Evolutionary conservation across 2,113 vertebrate species (phyloP), one percentile per base, ranked within the genome.

Genomic region (Phalacrocorax carbo): DNA sequence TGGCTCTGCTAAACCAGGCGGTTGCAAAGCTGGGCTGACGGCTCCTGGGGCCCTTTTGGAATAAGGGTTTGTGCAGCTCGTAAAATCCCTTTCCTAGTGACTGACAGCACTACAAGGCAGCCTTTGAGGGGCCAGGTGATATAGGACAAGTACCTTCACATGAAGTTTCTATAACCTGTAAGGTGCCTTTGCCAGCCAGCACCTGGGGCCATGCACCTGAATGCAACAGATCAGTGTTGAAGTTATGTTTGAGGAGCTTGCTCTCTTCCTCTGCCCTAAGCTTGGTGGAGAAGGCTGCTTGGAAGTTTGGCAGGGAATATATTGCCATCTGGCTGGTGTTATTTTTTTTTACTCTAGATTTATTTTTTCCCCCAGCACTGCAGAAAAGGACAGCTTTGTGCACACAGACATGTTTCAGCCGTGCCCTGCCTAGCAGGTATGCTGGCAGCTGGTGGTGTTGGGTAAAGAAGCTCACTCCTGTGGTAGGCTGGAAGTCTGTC

Each of bases 251-350:
- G 57, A 86, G 79, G 52, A 92, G 86, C 36, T 93, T 88, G 58
- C 18, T 79, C 7, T 71, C 32, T 76, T 64, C 70, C 76, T 77
- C 70, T 85, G 61, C 55, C 58, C 54, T 70, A 25, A 70, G 71
- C 58, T 70, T 36, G 36, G 32, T 82, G 57, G 54, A 75, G 79
- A 70, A 95, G 57, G 79, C 93, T 88, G 57, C 71, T 88, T 88
- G 91, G 46, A 94, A 95, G 81, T 91, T 86, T 94, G 94, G 83
- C 88, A 83, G 30, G 76, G 88, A 86, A 46, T 96, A 14, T 73
- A 51, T 92, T 83, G 42, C 96, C 94, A 95, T 96, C 91, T 96
- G 95, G 82, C 64, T 81, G 38, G 51, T 78, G 54, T 34, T 90
- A 21, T 51, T 88, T 86, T 93, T 42, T 76, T 91, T 83, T 13